Evolutionary conservation across 2,113 vertebrate genomes (phyloP), one percentile per base, ranked within the genome.

Genomic region (Gnathonemus echidnorhynchus): DNA sequence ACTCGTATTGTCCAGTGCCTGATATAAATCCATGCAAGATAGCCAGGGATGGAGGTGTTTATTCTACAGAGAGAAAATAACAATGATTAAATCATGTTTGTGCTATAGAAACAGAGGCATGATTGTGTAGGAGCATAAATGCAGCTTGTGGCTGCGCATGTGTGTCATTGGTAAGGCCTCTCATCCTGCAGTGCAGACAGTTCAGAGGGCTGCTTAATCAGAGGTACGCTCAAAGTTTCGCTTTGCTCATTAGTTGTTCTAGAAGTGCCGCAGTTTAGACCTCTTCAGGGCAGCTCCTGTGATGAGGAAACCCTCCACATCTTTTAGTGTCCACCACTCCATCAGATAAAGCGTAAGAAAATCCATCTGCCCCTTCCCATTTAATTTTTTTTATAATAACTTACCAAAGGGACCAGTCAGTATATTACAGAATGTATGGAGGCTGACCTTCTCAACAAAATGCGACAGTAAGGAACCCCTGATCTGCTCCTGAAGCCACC

Each of bases 381-480:
- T 91, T 74, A 58, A 88, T 42, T 80, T 66, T 66, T 87, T 42
- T 5, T 49, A 89, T 10, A 88, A 90, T 89, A 86, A 52, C 49
- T 90, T 89, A 91, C 45, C 85, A 39, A 85, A 84, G 56, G 92
- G 92, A 31, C 89, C 45, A 58, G 90, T 89, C 92, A 88, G 89
- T 46, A 70, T 46, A 83, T 24, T 49, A 31, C 77, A 86, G 86
- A 4, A 87, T 52, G 17, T 39, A 80, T 80, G 3, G 80, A 90
- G 89, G 88, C 46, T 89, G 92, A 93, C 92, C 91, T 90, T 88
- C 90, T 15, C 92, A 88, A 90, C 91, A 91, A 91, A 90, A 66
- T 86, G 74, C 13, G 42, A 83, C 56, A 35, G 48, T 27, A 46
- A 86, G 8, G 50, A 83, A 53, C 35, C 42, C 27, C 49, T 42